Percentiles rank a stretch among this genome's conserved stretches.
These are phyloP conservation scores for Poecilia wingei DNA, from an alignment of 2,797 vertebrate species.

Conservation along the genomic window DNA sequence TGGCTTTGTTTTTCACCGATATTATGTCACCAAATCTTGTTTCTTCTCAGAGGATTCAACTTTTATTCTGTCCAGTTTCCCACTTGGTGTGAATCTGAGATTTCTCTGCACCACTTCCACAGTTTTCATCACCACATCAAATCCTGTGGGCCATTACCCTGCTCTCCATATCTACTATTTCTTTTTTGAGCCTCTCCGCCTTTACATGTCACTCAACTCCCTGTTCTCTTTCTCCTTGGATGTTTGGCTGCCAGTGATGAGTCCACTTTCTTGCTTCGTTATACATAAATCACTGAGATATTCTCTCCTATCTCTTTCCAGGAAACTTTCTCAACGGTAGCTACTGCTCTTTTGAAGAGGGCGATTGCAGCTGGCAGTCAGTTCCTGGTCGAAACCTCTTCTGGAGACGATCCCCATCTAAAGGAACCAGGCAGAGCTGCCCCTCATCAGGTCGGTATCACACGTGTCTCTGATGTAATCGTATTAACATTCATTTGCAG, in stretches of 20 bases:
- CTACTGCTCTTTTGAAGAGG: slow-evolving; percentile 93
- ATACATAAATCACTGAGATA: slow-evolving; percentile 33
- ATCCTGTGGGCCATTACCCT: slow-evolving; percentile 41
- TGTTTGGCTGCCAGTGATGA: slow-evolving; percentile 40
- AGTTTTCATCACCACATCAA: slow-evolving; percentile 10
- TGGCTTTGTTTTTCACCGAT: neutral
- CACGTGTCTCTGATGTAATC: slow-evolving; percentile 1
- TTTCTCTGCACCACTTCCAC: slow-evolving; percentile 15
- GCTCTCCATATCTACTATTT: neutral
- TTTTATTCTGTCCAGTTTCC: slow-evolving; percentile 4
- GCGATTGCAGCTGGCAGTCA: slow-evolving; percentile 89
- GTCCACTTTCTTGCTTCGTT: slow-evolving; percentile 32
- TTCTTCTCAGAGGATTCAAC: slow-evolving; percentile 36
- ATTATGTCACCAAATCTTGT: slow-evolving; percentile 41
- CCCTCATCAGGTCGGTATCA: slow-evolving; percentile 65
- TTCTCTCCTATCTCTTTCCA: slow-evolving; percentile 67
- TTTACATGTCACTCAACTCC: slow-evolving; percentile 49
- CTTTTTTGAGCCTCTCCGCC: slow-evolving; percentile 11
- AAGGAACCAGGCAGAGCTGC: slow-evolving; percentile 70
- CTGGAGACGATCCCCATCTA: slow-evolving; percentile 84
- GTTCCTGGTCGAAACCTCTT: slow-evolving; percentile 60
- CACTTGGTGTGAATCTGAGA: neutral
- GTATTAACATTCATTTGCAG: slow-evolving; percentile 17
- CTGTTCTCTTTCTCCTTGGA: slow-evolving; percentile 44
- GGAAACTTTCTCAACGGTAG: slow-evolving; percentile 90